A percentile compares a stretch with the other conserved stretches of the same genome.
phyloP scores from a whole-genome alignment of 2,888 invertebrate species.

The Lepidochitona cinerea region DNA sequence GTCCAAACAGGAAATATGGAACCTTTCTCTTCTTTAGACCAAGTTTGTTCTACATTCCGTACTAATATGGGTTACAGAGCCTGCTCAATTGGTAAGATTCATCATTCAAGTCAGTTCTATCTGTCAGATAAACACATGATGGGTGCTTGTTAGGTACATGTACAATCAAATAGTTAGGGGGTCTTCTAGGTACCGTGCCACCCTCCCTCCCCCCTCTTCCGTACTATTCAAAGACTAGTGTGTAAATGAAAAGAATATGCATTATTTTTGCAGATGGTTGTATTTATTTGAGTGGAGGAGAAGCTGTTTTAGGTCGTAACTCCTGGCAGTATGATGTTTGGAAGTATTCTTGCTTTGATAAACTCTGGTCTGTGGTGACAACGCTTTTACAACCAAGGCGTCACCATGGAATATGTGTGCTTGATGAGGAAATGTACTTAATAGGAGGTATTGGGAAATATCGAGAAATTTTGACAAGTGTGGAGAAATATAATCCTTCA shows the following conservation, averaged over 20 bases:
- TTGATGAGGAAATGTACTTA: slow-evolving; percentile 24
- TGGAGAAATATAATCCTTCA: slow-evolving; percentile 29
- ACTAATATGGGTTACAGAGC: slow-evolving; percentile 2
- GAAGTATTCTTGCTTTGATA: slow-evolving; percentile 29
- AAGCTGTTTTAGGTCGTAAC: slow-evolving; percentile 22
- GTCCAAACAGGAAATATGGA: not conserved
- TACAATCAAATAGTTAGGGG: too few relatives aligned
- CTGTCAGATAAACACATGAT: too few relatives aligned
- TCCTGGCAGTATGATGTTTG: slow-evolving; percentile 29
- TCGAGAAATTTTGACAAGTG: slow-evolving; percentile 27
- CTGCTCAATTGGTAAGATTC: not conserved
- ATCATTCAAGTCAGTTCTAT: too few relatives aligned
- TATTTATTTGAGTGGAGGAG: slow-evolving; percentile 39
- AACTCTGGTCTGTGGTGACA: slow-evolving; percentile 27
- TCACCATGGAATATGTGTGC: slow-evolving; percentile 37
- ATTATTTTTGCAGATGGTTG: slow-evolving; percentile 26
- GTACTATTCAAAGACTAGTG: too few relatives aligned
- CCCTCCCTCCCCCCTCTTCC: too few relatives aligned
- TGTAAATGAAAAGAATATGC: not conserved
- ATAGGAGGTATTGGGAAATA: slow-evolving; percentile 40
- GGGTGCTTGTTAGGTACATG: too few relatives aligned
- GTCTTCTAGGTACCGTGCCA: too few relatives aligned
- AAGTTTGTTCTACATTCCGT: not conserved
- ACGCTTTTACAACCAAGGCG: slow-evolving; percentile 26
- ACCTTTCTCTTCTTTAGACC: not conserved